These are phyloP conservation scores for Ramazzottius varieornatus DNA, from an alignment of 2,888 invertebrate species.

Conservation along the genomic window DNA sequence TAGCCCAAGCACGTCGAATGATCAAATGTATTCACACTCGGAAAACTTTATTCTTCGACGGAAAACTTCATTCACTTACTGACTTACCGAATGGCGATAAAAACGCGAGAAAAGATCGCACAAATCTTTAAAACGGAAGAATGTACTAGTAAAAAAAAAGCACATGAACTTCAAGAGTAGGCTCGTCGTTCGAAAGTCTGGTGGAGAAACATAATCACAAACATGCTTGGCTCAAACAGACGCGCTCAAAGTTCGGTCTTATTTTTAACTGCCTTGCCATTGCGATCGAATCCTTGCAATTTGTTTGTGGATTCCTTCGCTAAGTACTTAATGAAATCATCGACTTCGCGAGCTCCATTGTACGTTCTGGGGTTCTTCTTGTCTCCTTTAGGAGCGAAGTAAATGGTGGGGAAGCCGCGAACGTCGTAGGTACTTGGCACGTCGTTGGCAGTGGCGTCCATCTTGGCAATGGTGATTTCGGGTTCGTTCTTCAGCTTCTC, in stretches of 20 bases:
- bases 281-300: conserved; percentile 58
- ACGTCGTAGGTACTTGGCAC: conserved; percentile 72
- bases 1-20: too few relatives aligned
- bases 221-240: too few relatives aligned
- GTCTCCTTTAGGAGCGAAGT: conserved; percentile 62
- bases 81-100: too few relatives aligned
- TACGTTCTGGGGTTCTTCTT: conserved; percentile 54
- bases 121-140: too few relatives aligned
- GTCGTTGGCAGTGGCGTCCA: conserved; percentile 96
- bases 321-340: conserved; percentile 81
- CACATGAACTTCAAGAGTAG: too few relatives aligned
- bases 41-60: too few relatives aligned
- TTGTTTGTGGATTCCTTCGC: conserved; percentile 65
- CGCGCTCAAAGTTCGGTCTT: conserved; percentile 20
- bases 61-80: too few relatives aligned
- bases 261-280: conserved; percentile 39
- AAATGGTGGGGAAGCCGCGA: conserved; percentile 86
- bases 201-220: too few relatives aligned
- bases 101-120: too few relatives aligned
- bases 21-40: too few relatives aligned
- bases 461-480: conserved; percentile 62
- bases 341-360: conserved; percentile 67
- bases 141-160: too few relatives aligned
- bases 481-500: conserved; percentile 50
- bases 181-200: too few relatives aligned